phyloP scores from a whole-genome alignment of 1,140 invertebrate genomes.

The Argopecten irradians region DNA sequence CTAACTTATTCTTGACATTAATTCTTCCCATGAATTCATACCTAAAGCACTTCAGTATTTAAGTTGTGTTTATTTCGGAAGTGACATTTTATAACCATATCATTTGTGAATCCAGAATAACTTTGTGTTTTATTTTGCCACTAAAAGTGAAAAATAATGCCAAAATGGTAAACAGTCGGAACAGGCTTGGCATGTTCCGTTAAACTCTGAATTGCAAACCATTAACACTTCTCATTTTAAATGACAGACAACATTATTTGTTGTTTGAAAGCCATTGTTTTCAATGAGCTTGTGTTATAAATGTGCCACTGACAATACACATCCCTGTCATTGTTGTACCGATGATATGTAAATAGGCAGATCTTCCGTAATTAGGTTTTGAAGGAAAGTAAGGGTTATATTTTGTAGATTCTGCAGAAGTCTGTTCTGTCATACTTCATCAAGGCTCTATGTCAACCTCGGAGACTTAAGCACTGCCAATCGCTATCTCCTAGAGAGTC shows the following conservation, averaged over 20 bases:
- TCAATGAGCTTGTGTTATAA: not conserved
- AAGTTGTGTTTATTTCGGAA: not conserved
- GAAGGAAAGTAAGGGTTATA: not conserved
- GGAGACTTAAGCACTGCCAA: not conserved
- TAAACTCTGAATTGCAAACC: not conserved
- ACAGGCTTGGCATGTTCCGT: not conserved
- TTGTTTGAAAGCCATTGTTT: conserved; percentile 6
- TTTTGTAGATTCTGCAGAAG: not conserved
- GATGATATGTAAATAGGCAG: not conserved
- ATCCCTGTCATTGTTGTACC: not conserved
- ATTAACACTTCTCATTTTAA: not conserved
- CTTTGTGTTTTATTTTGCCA: not conserved
- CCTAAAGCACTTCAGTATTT: too few relatives aligned
- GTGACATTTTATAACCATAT: not conserved
- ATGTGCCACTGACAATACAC: not conserved
- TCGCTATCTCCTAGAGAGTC: not conserved
- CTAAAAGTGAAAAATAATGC: not conserved
- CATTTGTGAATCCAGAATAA: not conserved
- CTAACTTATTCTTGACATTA: too few relatives aligned
- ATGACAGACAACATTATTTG: not conserved
- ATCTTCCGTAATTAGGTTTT: not conserved
- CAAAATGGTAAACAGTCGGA: not conserved
- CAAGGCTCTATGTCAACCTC: not conserved
- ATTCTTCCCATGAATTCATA: too few relatives aligned
- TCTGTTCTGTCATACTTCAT: conserved; percentile 21